A percentile compares a stretch with the other conserved stretches of the same genome.
Evolutionary conservation across 2,797 vertebrate genomes (phyloP).

Genomic region (Hyperoplus lanceolatus): DNA sequence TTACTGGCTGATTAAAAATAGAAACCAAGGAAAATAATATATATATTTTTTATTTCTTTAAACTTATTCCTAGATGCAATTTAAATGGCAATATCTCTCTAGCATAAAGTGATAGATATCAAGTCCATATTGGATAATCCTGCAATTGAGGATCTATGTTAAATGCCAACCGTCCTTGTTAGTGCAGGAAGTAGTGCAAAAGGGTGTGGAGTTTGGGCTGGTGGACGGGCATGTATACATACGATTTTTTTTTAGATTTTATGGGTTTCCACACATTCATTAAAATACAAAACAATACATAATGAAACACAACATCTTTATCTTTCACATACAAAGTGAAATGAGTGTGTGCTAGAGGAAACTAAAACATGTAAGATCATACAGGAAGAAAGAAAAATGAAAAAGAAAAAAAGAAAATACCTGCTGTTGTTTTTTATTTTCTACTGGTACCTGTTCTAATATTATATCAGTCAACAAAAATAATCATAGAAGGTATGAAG

Average conservation of each 20-base stretch:
- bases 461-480: conserved; percentile 7
- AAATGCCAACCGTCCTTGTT: neutral
- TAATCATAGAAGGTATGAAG: conserved; percentile 13
- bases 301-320: no score
- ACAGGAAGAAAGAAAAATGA: neutral
- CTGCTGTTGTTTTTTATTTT: neutral
- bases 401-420: neutral
- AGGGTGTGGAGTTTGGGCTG: neutral
- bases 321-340: no score
- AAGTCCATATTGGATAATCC: neutral
- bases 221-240: neutral
- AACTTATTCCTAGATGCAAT: neutral
- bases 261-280: no score
- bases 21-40: conserved; percentile 8
- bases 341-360: no score
- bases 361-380: neutral
- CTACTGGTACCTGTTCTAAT: conserved; percentile 13
- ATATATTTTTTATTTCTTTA: neutral
- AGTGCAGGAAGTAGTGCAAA: neutral
- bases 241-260: no score
- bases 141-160: neutral
- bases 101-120: neutral
- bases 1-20: neutral
- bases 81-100: neutral
- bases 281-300: no score